phyloP scores from a whole-genome alignment of 2,797 vertebrate genomes.

The Bucorvus abyssinicus region DNA sequence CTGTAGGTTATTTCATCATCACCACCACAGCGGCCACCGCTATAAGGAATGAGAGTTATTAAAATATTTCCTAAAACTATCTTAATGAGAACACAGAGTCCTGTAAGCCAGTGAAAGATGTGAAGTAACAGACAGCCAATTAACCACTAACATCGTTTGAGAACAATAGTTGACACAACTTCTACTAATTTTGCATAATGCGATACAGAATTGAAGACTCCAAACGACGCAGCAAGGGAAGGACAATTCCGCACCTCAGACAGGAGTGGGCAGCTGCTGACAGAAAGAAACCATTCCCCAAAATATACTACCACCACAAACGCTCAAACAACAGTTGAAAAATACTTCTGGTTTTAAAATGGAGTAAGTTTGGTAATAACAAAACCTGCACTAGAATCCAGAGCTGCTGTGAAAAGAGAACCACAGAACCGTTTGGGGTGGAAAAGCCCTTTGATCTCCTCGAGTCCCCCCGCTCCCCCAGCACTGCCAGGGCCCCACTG shows the following conservation, averaged over 20 bases:
- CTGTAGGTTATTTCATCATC: not conserved
- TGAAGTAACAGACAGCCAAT: not conserved
- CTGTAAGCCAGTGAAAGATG: not conserved
- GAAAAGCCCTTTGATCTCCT: no score
- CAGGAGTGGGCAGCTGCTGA: not conserved
- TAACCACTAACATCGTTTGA: not conserved
- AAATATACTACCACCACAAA: rapidly evolving
- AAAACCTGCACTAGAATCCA: not conserved
- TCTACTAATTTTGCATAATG: rapidly evolving
- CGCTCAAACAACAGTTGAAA: no score
- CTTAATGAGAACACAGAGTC: not conserved
- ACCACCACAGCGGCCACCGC: not conserved
- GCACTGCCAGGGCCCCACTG: no score
- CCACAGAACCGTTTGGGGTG: no score
- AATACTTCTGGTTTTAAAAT: not conserved
- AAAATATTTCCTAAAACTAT: not conserved
- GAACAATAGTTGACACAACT: not conserved
- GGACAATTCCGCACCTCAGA: not conserved
- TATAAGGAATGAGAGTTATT: not conserved
- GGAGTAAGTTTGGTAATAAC: not conserved
- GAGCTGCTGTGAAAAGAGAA: not conserved
- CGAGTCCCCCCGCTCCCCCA: no score
- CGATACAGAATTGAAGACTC: not conserved
- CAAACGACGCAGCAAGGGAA: not conserved
- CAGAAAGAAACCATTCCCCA: not conserved